phyloP scores from a whole-genome alignment of 2,113 vertebrate species.

The Scophthalmus maximus region DNA sequence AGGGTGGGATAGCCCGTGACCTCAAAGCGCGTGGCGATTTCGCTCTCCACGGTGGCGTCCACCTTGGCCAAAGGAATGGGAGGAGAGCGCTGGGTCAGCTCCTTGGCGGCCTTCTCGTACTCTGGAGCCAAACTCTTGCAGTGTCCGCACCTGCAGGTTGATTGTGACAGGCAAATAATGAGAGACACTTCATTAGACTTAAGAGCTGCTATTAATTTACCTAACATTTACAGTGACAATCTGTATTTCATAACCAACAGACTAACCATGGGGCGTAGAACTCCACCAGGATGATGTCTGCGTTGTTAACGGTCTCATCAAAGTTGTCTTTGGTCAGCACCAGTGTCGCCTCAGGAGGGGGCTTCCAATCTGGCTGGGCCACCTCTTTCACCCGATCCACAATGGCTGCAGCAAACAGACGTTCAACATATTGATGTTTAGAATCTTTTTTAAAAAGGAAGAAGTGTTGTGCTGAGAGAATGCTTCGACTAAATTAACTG shows the following conservation, averaged over 20 bases:
- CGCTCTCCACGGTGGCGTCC: slow-evolving; percentile 87
- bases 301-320: slow-evolving; percentile 87
- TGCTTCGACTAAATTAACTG: accelerated
- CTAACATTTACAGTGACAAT: background rate
- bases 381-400: slow-evolving; percentile 91
- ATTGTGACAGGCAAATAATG: background rate
- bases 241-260: too few relatives aligned
- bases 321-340: slow-evolving; percentile 95
- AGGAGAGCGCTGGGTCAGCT: slow-evolving; percentile 87
- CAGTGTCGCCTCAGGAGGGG: slow-evolving; percentile 92
- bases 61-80: slow-evolving; percentile 94
- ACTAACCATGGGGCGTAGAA: slow-evolving; percentile 98
- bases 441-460: background rate
- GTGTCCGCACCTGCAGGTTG: slow-evolving; percentile 91
- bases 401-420: slow-evolving; percentile 85
- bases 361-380: slow-evolving; percentile 91
- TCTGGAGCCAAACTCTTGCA: slow-evolving; percentile 96
- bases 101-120: slow-evolving; percentile 94
- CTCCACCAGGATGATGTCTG: slow-evolving; percentile 97
- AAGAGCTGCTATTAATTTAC: background rate
- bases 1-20: slow-evolving; percentile 93
- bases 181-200: too few relatives aligned
- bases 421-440: background rate
- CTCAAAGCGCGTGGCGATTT: slow-evolving; percentile 88
- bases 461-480: background rate